Conservation (phyloP, 2,113 vertebrate genomes). For the Capra hircus region DNA sequence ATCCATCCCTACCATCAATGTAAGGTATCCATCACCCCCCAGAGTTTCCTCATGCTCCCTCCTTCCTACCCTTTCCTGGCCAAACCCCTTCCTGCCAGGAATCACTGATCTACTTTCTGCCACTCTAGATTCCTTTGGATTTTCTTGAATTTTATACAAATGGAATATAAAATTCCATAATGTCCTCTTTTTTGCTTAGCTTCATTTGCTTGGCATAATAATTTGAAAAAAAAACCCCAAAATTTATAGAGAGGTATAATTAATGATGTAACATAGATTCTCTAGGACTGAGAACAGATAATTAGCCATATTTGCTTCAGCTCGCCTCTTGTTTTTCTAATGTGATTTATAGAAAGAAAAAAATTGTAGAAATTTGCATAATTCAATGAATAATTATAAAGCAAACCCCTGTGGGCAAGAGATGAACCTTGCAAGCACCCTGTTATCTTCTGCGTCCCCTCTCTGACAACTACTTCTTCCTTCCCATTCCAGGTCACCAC, state of each 20-base stretch:
- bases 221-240: neutral
- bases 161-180: neutral
- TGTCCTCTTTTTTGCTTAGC: neutral
- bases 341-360: neutral
- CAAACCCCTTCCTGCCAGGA: neutral
- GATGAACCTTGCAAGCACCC: neutral
- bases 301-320: neutral
- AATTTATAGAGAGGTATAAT: neutral
- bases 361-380: neutral
- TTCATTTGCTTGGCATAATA: neutral
- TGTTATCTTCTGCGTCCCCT: neutral
- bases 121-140: neutral
- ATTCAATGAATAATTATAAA: neutral
- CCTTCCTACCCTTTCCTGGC: neutral
- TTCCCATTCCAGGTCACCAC: neutral
- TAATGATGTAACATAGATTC: neutral
- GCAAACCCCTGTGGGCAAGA: neutral
- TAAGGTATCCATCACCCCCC: neutral
- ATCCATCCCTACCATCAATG: too few relatives aligned
- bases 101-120: neutral
- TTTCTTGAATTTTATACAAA: neutral
- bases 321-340: neutral
- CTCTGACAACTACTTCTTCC: neutral
- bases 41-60: neutral
- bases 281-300: neutral